These are phyloP conservation scores for Trachythela sp. DNA, from an alignment of 64 coral and sea anemone species.

Conservation along the genomic window DNA sequence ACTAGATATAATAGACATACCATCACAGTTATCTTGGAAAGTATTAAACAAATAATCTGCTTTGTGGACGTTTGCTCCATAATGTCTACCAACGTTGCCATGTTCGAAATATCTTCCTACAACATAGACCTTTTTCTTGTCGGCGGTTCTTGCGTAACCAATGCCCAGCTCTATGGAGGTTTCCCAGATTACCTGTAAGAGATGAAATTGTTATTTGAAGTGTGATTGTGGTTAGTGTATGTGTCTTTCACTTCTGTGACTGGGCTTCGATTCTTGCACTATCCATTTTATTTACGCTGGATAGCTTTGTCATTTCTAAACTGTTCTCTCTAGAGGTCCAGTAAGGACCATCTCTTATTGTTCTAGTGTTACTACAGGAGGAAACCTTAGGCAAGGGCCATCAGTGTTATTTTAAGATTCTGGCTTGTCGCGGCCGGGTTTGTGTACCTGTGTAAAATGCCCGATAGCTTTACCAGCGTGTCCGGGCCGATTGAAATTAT, in stretches of 20 bases:
- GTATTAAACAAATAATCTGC: neutral
- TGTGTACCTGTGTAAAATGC: neutral
- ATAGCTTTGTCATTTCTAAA: too few species aligned
- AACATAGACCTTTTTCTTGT: neutral
- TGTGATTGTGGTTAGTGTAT: neutral
- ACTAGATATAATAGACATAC: neutral
- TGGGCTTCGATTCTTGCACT: too few species aligned
- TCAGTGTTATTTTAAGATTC: too few species aligned
- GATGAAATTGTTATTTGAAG: neutral
- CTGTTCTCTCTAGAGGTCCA: too few species aligned
- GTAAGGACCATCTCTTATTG: too few species aligned
- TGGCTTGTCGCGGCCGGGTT: neutral
- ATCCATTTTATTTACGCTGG: too few species aligned
- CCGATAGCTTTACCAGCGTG: neutral
- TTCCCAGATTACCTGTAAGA: neutral
- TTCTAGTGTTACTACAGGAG: too few species aligned
- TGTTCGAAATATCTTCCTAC: neutral
- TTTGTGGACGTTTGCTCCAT: neutral
- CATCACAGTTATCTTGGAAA: conserved; percentile 17
- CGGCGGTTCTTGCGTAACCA: neutral
- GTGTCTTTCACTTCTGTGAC: too few species aligned
- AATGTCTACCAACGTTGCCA: neutral
- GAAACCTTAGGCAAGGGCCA: too few species aligned
- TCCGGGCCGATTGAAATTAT: neutral
- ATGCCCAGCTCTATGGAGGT: neutral